Conservation (phyloP, 2,797 vertebrate genomes). For the Malurus splendens region DNA sequence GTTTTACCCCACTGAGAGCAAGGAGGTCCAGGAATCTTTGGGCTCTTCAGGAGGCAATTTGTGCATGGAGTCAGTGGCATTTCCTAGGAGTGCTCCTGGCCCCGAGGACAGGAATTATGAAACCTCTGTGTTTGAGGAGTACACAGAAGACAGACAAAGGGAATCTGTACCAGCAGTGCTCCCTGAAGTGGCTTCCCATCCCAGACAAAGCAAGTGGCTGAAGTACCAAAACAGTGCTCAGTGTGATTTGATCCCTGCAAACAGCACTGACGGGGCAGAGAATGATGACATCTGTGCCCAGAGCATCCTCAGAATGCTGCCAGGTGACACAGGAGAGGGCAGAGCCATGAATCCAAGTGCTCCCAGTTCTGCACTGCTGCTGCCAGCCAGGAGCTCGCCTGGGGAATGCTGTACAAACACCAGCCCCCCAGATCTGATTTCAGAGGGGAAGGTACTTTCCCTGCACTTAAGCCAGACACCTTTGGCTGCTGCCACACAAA, state of each 20-base stretch:
- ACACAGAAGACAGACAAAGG: background rate
- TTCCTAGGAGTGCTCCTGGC: background rate
- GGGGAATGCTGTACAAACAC: background rate
- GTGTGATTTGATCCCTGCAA: constrained; percentile 5
- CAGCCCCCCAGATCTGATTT: background rate
- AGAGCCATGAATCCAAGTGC: background rate
- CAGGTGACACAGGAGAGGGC: background rate
- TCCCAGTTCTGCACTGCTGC: background rate
- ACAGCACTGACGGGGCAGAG: background rate
- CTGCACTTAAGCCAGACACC: background rate
- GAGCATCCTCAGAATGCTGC: constrained; percentile 2
- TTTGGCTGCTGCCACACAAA: constrained; percentile 26
- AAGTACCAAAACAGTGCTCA: constrained; percentile 65
- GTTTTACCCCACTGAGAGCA: background rate
- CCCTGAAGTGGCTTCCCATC: background rate
- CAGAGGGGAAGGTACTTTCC: constrained; percentile 16
- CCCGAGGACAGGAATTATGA: constrained; percentile 32
- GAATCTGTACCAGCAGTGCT: background rate
- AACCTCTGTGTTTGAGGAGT: background rate
- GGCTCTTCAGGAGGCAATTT: background rate
- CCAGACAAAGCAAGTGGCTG: constrained; percentile 72
- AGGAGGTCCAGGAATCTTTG: background rate
- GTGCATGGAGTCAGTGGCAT: background rate
- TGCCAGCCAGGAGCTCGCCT: constrained; percentile 12
- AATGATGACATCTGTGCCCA: background rate